Conservation (phyloP, 2,888 invertebrate species). For the Cheilosia scutellata region DNA sequence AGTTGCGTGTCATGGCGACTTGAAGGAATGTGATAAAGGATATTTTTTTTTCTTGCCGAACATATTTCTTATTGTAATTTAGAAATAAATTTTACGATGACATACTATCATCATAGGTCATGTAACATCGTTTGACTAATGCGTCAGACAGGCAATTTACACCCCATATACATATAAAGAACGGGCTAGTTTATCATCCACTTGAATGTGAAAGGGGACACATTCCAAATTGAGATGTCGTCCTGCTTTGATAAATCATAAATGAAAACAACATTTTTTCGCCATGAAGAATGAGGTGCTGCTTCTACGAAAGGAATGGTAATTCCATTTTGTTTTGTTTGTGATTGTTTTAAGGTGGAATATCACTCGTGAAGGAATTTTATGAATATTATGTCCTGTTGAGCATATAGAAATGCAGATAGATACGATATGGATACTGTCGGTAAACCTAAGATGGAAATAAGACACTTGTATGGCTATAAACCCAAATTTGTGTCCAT, state of each 20-base stretch:
- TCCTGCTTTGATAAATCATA: conserved; percentile 20
- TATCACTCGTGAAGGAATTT: conserved; percentile 12
- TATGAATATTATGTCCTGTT: conserved; percentile 33
- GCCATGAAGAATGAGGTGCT: conserved; percentile 2
- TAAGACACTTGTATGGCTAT: conserved; percentile 20
- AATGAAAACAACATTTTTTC: conserved; percentile 1
- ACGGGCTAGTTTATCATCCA: conserved; percentile 13
- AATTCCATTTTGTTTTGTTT: conserved; percentile 4
- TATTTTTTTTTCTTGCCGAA: neutral
- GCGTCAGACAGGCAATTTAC: conserved; percentile 38
- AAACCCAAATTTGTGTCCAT: conserved; percentile 23
- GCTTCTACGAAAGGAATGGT: conserved; percentile 3
- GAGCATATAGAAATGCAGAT: conserved; percentile 34
- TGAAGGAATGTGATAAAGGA: no score
- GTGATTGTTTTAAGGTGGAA: conserved; percentile 15
- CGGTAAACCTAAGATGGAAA: conserved; percentile 19
- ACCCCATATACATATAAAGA: neutral
- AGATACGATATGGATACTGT: neutral
- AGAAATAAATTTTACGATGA: conserved; percentile 49
- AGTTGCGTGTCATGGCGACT: conserved; percentile 11
- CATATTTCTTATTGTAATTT: conserved; percentile 18
- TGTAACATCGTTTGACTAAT: conserved; percentile 31
- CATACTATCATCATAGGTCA: conserved; percentile 28
- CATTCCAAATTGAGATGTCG: conserved; percentile 35
- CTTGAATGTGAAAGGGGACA: conserved; percentile 27